Conservation (phyloP, 2,888 invertebrate species). For the Polymixis lichenea region DNA sequence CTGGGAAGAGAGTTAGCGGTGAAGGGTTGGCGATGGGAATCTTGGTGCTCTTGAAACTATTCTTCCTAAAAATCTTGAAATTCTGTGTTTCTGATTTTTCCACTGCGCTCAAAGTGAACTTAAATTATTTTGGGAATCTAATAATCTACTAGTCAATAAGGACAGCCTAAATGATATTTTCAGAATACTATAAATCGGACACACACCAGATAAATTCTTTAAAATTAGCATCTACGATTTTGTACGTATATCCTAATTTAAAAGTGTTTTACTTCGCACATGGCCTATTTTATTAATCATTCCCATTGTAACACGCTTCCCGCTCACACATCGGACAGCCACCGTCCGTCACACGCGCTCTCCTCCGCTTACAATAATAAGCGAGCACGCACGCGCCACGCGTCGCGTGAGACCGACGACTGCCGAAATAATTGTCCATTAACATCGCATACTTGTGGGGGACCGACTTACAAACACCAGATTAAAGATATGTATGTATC, state of each 20-base stretch:
- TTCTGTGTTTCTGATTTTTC: not conserved
- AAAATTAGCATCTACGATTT: not conserved
- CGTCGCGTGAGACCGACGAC: slow-evolving; percentile 87
- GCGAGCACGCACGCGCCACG: slow-evolving; percentile 84
- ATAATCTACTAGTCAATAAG: not conserved
- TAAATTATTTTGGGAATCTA: not conserved
- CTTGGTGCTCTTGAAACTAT: not conserved
- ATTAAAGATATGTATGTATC: slow-evolving; percentile 65
- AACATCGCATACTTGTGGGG: slow-evolving; percentile 76
- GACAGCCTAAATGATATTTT: not conserved
- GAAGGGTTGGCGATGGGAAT: slow-evolving; percentile 5
- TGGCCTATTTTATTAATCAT: too few relatives aligned
- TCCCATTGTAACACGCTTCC: slow-evolving; percentile 41
- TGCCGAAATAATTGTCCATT: slow-evolving; percentile 90
- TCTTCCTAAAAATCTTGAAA: not conserved
- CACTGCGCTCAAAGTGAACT: not conserved
- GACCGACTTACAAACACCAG: slow-evolving; percentile 64
- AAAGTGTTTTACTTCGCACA: not conserved
- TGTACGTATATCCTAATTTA: not conserved
- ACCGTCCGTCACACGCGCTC: slow-evolving; percentile 77
- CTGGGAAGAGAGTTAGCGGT: slow-evolving; percentile 69
- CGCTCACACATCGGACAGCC: slow-evolving; percentile 60
- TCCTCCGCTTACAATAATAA: slow-evolving; percentile 79
- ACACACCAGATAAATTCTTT: too few relatives aligned
- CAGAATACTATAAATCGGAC: too few relatives aligned